Conservation (phyloP, 2,113 vertebrate species). For the Saguinus imperator region DNA sequence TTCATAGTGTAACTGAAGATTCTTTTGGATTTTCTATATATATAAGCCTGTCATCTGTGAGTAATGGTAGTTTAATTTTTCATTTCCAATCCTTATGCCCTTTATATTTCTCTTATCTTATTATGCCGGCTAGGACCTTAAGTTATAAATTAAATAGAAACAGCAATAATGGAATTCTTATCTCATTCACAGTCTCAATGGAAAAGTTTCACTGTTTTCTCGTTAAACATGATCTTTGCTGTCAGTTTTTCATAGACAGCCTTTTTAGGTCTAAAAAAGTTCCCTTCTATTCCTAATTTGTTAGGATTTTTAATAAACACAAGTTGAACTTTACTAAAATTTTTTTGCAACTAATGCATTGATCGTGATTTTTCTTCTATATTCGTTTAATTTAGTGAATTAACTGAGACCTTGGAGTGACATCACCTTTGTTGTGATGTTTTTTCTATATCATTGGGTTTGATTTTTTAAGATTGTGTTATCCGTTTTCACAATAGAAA, state of each 20-base stretch:
- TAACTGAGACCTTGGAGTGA: not conserved
- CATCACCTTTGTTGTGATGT: not conserved
- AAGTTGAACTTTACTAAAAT: not conserved
- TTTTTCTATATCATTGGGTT: not conserved
- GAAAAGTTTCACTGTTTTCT: not conserved
- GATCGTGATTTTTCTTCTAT: not conserved
- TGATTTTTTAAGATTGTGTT: not conserved
- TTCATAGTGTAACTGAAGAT: conserved; percentile 26
- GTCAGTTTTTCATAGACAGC: not conserved
- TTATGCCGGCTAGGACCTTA: not conserved
- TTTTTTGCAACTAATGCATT: not conserved
- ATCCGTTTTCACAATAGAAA: not conserved
- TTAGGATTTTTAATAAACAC: not conserved
- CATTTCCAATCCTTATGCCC: not conserved
- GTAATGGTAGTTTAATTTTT: not conserved
- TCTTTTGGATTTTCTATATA: conserved; percentile 10
- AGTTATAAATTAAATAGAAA: conserved; percentile 8
- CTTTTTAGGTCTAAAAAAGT: conserved; percentile 20
- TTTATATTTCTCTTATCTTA: conserved; percentile 23
- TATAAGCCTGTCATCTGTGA: not conserved
- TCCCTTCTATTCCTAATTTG: not conserved
- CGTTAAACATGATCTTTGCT: conserved; percentile 6
- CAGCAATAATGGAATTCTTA: not conserved
- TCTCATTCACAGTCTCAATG: not conserved
- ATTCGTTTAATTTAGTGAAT: not conserved